Base-by-base conservation (phyloP, 2,797 vertebrate species). In the Garrulus glandarius region DNA sequence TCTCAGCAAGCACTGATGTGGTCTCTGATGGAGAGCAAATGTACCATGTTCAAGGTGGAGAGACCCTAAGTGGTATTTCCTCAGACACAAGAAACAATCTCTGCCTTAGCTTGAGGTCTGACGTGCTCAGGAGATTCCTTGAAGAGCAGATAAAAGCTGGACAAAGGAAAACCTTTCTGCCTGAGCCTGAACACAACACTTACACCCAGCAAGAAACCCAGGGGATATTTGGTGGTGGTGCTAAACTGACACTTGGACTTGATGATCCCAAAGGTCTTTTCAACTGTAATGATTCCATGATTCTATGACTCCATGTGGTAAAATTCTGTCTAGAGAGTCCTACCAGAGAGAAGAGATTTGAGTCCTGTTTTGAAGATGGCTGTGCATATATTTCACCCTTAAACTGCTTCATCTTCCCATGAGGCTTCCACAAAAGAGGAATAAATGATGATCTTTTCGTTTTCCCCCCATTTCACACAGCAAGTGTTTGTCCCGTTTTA, bases 401-500 rank as follows among this genome's bases (percentile, higher is more conserved):
- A 49, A 70, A 30, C 7, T 41, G 7, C 13, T 69, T 49, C 13
- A 18, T 37, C 46, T 90, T 68, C 50, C 69, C 12, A 9, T 2
- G 5, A 57, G 57, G 21, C 27, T 86, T 88, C 29, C 18, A 69
- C 4, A 6, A 76, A 84, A 29, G 19, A 56, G 43, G 84, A 75
- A 17, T 34, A 84, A 9, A 6, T 24, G 5, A 6, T 8, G 19
- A 53, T 3, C 18, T 76, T 69, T 61, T 15, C 41, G 9, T 67
- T 41, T 57, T 22, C 4, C 1, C 2, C 5, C 3, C 6, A 1
- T 65, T 80, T 43, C 41, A 43, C 22, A 13, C 8, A 47, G 37
- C 4, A 52, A 9, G 4, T 41, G 5, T 64, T 57, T 47, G 3
- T 8, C 50, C 21, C 24, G 5, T 22, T 85, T 46, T 78, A 32